These are phyloP conservation scores for Melanotaenia nigrans DNA, from an alignment of 2,797 vertebrate genomes.

Conservation along the genomic window DNA sequence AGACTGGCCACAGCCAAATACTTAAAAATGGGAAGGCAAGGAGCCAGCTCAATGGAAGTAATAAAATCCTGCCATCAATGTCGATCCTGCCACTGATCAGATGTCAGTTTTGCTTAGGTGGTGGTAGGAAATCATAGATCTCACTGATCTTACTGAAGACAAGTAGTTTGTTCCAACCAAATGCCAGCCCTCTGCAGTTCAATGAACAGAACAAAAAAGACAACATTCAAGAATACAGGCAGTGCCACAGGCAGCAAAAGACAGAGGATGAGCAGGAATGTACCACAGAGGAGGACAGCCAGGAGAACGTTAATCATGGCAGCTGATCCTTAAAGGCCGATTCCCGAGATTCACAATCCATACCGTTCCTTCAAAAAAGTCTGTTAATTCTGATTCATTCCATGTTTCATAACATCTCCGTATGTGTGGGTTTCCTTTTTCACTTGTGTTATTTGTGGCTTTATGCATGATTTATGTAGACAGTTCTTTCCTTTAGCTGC, in stretches of 20 bases:
- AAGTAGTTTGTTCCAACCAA: too few relatives aligned
- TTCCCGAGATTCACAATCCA: background rate
- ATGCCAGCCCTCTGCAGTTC: background rate
- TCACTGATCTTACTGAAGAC: too few relatives aligned
- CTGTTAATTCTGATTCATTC: background rate
- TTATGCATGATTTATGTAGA: background rate
- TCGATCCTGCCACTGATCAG: background rate
- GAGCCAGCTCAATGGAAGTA: background rate
- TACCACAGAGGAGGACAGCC: background rate
- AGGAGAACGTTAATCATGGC: too few relatives aligned
- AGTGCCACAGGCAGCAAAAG: background rate
- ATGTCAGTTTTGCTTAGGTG: background rate
- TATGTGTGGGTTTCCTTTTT: background rate
- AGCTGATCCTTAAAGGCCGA: background rate
- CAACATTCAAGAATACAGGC: too few relatives aligned
- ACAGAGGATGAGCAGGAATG: background rate
- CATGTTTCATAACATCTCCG: background rate
- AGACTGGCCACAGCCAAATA: background rate
- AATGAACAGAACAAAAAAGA: background rate
- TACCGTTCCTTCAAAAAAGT: background rate
- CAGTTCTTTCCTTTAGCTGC: background rate
- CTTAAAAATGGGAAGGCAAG: too few relatives aligned
- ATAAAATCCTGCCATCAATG: background rate
- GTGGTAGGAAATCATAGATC: background rate
- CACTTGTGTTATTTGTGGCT: background rate